Percentiles rank a stretch among this genome's conserved stretches.
These are phyloP conservation scores for Archilochus colubris DNA, from an alignment of 2,113 vertebrate genomes.

Conservation along the genomic window DNA sequence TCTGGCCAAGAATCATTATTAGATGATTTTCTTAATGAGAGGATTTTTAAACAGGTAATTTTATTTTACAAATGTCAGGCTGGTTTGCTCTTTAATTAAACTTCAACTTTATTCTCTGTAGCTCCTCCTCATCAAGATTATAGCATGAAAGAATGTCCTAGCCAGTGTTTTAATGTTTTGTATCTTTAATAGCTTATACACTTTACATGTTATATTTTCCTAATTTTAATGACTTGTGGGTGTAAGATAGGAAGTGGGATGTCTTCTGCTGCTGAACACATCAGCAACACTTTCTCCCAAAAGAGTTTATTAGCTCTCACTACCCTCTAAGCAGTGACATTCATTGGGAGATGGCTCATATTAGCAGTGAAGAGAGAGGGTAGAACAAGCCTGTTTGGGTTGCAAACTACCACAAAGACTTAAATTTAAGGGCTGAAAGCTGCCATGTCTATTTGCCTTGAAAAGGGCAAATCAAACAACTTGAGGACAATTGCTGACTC, in stretches of 20 bases:
- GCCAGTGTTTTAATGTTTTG: neutral
- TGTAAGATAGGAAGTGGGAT: neutral
- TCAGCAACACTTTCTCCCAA: neutral
- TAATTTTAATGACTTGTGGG: neutral
- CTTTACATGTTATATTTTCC: neutral
- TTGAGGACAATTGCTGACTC: neutral
- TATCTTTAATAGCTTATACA: neutral
- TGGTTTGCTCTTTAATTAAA: slow-evolving; percentile 14
- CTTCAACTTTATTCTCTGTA: neutral
- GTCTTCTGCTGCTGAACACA: neutral
- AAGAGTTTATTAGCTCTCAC: neutral
- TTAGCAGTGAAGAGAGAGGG: neutral
- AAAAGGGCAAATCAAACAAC: neutral
- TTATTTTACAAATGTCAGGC: neutral
- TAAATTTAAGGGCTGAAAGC: neutral
- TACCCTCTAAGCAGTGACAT: neutral
- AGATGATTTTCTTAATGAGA: neutral
- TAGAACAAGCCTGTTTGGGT: neutral
- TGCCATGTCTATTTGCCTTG: neutral
- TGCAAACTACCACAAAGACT: neutral
- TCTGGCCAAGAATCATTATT: neutral
- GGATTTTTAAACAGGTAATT: neutral
- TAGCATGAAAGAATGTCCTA: neutral
- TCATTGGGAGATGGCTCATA: neutral
- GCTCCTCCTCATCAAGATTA: neutral